Evolutionary conservation across 2,888 invertebrate species (phyloP), one percentile per base, ranked within the genome.

Genomic region (Monopis laevigella): DNA sequence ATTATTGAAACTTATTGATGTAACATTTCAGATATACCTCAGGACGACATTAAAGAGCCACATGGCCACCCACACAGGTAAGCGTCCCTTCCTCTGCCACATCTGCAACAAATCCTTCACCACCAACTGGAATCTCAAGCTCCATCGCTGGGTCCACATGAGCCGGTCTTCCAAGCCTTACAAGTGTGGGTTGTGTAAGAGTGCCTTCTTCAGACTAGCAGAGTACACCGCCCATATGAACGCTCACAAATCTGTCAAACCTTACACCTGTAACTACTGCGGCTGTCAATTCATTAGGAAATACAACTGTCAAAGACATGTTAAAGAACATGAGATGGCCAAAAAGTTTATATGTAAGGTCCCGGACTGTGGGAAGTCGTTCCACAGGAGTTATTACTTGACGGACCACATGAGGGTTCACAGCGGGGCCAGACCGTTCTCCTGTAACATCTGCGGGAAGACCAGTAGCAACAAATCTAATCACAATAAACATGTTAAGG

Each of bases 141-240:
- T 92, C 51, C 94, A 95, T 73, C 88, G 89, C 50, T 93, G 93
- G 93, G 92, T 92, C 39, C 94, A 95, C 72, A 89, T 89, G 42
- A 88, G 89, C 40, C 87, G 93, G 46, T 88, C 89, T 11, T 85
- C 90, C 18, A 93, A 93, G 60, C 94, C 94, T 1, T 93, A 84
- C 78, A 93, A 93, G 64, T 94, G 94, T 70, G 84, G 84, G 48
- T 84, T 88, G 51, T 94, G 94, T 67, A 90, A 90, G 53, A 89
- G 90, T 43, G 93, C 93, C 12, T 94, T 93, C 70, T 87, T 93
- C 43, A 85, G 93, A 6, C 88, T 90, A 54, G 82, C 88, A 21
- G 93, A 93, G 60, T 90, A 89, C 65, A 82, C 88, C 27, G 88
- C 92, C 8, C 94, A 94, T 67, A 88, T 92, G 86, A 90, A 93